A percentile compares a stretch with the other conserved stretches of the same genome.
phyloP scores from a whole-genome alignment of 2,797 vertebrate species.

The Phalanger gymnotis region DNA sequence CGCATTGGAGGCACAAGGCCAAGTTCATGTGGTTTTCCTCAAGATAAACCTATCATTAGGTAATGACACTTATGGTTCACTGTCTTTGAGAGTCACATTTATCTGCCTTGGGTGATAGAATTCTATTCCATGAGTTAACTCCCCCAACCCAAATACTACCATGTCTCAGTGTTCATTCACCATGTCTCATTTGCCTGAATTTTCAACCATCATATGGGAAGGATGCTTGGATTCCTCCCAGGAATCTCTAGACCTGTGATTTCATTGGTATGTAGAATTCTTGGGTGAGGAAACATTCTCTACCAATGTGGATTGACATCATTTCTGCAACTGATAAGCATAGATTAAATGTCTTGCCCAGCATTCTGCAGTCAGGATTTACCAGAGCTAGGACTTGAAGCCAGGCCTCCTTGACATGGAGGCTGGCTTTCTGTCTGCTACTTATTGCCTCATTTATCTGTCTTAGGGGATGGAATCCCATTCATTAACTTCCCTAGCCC shows the following conservation, averaged over 20 bases:
- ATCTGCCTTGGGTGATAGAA: not conserved
- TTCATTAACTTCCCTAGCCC: not conserved
- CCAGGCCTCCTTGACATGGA: not conserved
- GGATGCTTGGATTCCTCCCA: not conserved
- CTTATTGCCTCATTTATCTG: not conserved
- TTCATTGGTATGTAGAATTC: not conserved
- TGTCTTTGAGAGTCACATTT: not conserved
- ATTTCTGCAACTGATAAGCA: not conserved
- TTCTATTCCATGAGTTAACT: slow-evolving; percentile 5
- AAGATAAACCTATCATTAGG: slow-evolving; percentile 49
- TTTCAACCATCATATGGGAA: not conserved
- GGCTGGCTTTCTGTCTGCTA: not conserved
- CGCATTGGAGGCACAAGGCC: slow-evolving; percentile 49
- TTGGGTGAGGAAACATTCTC: not conserved
- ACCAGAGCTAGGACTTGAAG: not conserved
- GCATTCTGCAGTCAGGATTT: not conserved
- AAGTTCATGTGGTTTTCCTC: slow-evolving; percentile 44
- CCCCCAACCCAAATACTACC: not conserved
- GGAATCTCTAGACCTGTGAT: not conserved
- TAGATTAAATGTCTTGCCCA: not conserved
- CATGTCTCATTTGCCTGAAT: not conserved
- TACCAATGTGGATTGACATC: not conserved
- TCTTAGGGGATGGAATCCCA: not conserved
- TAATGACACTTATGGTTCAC: not conserved
- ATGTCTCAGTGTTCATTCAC: not conserved